A percentile compares a stretch with the other conserved stretches of the same genome.
Evolutionary conservation across 2,888 invertebrate species (phyloP).

Genomic region (Aleiodes leptofemur): DNA sequence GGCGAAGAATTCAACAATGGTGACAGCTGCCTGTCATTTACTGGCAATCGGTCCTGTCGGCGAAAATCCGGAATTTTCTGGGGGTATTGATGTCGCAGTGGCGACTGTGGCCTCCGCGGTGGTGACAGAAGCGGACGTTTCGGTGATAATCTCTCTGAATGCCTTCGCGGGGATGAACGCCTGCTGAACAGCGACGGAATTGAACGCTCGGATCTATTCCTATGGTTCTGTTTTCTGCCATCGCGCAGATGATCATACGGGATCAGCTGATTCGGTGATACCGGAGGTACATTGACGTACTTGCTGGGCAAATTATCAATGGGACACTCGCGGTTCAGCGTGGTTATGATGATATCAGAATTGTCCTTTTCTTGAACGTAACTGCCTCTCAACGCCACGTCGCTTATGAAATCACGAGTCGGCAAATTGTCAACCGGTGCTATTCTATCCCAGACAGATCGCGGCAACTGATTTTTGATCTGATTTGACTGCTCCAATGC

Average conservation of each 20-base stretch:
- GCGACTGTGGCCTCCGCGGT: constrained; percentile 47
- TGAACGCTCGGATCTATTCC: too few relatives aligned
- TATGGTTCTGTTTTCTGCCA: constrained; percentile 28
- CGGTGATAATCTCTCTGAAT: constrained; percentile 35
- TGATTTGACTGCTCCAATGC: constrained; percentile 72
- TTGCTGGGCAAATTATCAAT: constrained; percentile 35
- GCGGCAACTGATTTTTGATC: constrained; percentile 68
- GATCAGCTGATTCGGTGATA: constrained; percentile 57
- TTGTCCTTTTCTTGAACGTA: constrained; percentile 64
- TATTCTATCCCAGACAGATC: constrained; percentile 73
- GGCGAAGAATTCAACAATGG: constrained; percentile 45
- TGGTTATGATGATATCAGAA: constrained; percentile 66
- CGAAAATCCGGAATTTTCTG: constrained; percentile 11
- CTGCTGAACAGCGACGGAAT: constrained; percentile 5
- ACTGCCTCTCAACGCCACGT: constrained; percentile 59
- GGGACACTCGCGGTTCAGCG: constrained; percentile 58
- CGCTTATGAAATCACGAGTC: constrained; percentile 23
- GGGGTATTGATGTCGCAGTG: constrained; percentile 45
- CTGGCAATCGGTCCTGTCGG: too few relatives aligned
- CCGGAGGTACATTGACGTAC: constrained; percentile 47
- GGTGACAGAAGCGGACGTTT: constrained; percentile 39
- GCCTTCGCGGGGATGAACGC: constrained; percentile 44
- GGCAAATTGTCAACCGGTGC: constrained; percentile 63
- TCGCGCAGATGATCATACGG: constrained; percentile 47
- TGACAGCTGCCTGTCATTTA: constrained; percentile 40